A percentile compares a stretch with the other conserved stretches of the same genome.
Conservation (phyloP, 2,888 invertebrate species). For the Cryptus armator region DNA sequence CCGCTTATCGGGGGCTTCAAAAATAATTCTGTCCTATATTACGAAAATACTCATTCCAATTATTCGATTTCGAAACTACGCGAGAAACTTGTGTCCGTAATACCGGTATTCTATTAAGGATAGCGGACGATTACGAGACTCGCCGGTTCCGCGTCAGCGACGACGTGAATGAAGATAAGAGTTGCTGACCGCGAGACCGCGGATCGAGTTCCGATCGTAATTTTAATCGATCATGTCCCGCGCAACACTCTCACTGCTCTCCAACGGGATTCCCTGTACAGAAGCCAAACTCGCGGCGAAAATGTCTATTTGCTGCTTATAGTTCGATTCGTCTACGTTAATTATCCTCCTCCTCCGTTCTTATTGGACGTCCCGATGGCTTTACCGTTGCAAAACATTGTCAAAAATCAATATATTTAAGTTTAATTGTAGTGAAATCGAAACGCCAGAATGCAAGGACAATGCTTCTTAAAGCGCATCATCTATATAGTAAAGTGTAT, state of each 20-base stretch:
- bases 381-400: too few relatives aligned
- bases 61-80: background rate
- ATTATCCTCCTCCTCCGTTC: too few relatives aligned
- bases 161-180: constrained; percentile 34
- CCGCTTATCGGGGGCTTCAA: constrained; percentile 2
- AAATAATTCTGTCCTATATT: constrained; percentile 34
- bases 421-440: too few relatives aligned
- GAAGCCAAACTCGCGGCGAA: constrained; percentile 4
- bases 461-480: too few relatives aligned
- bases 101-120: background rate
- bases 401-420: too few relatives aligned
- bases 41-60: constrained; percentile 14
- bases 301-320: background rate
- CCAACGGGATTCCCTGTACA: background rate
- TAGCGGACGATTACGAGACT: background rate
- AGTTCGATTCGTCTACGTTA: too few relatives aligned
- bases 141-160: constrained; percentile 14
- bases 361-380: too few relatives aligned
- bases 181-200: constrained; percentile 54
- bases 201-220: constrained; percentile 46
- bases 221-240: constrained; percentile 48
- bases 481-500: too few relatives aligned
- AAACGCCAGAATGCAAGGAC: too few relatives aligned
- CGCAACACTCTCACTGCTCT: constrained; percentile 53
- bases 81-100: constrained; percentile 10